Conservation (phyloP, 2,888 invertebrate genomes). For the Zelleria hepariella region DNA sequence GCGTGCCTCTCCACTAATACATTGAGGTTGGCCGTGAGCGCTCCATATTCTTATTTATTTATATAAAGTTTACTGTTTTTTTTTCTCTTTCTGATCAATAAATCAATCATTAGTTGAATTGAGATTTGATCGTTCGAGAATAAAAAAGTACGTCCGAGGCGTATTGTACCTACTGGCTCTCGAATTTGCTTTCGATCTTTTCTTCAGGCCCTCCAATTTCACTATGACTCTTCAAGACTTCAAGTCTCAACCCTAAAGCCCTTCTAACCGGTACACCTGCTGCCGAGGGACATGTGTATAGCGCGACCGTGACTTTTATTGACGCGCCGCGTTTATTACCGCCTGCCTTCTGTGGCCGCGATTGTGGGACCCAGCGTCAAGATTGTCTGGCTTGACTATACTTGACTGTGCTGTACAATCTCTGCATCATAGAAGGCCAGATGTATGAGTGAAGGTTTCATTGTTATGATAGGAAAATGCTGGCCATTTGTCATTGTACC, state of each 20-base stretch:
- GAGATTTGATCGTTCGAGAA: no score
- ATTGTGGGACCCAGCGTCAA: slow-evolving; percentile 15
- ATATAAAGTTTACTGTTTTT: no score
- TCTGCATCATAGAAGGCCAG: background rate
- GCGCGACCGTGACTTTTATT: slow-evolving; percentile 56
- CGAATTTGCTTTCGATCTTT: background rate
- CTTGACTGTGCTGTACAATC: no score
- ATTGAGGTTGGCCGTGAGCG: no score
- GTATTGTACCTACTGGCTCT: no score
- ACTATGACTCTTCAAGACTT: background rate
- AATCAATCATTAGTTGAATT: no score
- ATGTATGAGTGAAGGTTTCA: background rate
- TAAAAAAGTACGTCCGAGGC: no score
- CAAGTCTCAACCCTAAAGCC: background rate
- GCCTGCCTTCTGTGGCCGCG: slow-evolving; percentile 28
- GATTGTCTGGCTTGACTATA: slow-evolving; percentile 22
- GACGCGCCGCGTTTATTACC: slow-evolving; percentile 59
- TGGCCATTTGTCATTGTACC: slow-evolving; percentile 18
- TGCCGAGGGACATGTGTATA: slow-evolving; percentile 54
- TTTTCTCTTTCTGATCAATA: no score
- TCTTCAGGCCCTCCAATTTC: background rate
- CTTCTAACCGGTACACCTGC: slow-evolving; percentile 51
- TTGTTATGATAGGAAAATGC: slow-evolving; percentile 3
- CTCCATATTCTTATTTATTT: no score
- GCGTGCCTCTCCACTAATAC: no score